Percentiles rank a stretch among this genome's conserved stretches.
phyloP scores from a whole-genome alignment of 2,113 vertebrate genomes.

The Nyctereutes procyonoides region DNA sequence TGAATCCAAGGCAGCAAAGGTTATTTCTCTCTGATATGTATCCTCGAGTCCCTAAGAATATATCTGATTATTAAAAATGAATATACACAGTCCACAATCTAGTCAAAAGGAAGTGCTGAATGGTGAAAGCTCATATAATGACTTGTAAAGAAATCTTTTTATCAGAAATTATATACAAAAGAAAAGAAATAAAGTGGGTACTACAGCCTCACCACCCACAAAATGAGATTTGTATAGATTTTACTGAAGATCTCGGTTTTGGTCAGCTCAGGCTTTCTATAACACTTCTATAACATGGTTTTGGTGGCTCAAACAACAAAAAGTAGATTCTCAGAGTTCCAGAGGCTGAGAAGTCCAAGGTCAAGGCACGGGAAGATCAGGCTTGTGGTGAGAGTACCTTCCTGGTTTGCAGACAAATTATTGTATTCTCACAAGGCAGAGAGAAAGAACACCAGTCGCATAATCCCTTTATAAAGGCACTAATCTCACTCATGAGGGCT shows the following conservation, averaged over 20 bases:
- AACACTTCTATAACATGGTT: background rate
- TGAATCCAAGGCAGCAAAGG: background rate
- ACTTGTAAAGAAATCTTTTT: background rate
- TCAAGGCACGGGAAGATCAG: background rate
- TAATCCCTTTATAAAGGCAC: background rate
- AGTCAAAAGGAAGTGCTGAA: background rate
- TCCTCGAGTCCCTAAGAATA: background rate
- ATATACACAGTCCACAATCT: background rate
- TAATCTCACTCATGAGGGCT: background rate
- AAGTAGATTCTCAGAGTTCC: background rate
- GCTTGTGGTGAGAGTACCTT: background rate
- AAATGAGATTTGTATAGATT: background rate
- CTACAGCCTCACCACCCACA: background rate
- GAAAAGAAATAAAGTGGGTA: background rate
- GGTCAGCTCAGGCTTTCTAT: background rate
- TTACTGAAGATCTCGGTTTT: background rate
- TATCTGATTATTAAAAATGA: conserved; percentile 40
- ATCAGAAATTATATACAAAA: background rate
- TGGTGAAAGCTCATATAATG: background rate
- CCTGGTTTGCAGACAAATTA: background rate
- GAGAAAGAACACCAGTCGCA: background rate
- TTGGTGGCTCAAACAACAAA: background rate
- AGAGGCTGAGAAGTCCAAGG: background rate
- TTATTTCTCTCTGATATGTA: background rate
- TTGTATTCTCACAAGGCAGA: background rate